phyloP scores from a whole-genome alignment of 2,888 invertebrate species.

The Baccha elongata region DNA sequence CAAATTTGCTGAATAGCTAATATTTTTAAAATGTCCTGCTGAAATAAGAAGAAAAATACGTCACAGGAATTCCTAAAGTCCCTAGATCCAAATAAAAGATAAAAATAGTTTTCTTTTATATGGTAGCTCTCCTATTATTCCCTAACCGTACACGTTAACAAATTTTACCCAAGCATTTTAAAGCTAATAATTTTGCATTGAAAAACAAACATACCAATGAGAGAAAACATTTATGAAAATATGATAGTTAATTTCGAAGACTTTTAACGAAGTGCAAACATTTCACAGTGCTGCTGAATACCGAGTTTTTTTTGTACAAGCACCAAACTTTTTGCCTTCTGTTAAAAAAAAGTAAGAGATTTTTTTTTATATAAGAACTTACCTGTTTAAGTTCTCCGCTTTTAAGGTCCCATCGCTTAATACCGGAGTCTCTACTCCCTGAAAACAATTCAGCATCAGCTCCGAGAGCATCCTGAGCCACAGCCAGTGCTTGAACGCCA shows the following conservation, averaged over 20 bases:
- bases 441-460: constrained; percentile 86
- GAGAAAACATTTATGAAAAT: constrained; percentile 34
- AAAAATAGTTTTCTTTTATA: neutral
- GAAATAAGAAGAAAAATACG: constrained; percentile 8
- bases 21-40: constrained; percentile 11
- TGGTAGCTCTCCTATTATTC: constrained; percentile 34
- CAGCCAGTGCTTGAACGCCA: constrained; percentile 91
- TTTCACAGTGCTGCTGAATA: constrained; percentile 46
- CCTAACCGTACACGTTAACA: constrained; percentile 58
- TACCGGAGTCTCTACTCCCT: constrained; percentile 92
- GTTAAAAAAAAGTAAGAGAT: neutral
- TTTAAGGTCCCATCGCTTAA: constrained; percentile 91
- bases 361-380: constrained; percentile 5
- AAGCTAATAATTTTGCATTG: constrained; percentile 57
- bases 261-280: constrained; percentile 17
- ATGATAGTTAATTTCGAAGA: constrained; percentile 36
- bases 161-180: constrained; percentile 52
- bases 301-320: constrained; percentile 2
- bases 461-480: constrained; percentile 84
- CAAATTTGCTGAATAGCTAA: constrained; percentile 1
- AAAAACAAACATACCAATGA: constrained; percentile 64
- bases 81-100: neutral
- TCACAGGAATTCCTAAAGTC: too few species aligned
- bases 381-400: constrained; percentile 79
- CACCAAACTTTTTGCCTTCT: constrained; percentile 55